Conservation (phyloP, 2,888 invertebrate species). For the Lycia hirtaria region DNA sequence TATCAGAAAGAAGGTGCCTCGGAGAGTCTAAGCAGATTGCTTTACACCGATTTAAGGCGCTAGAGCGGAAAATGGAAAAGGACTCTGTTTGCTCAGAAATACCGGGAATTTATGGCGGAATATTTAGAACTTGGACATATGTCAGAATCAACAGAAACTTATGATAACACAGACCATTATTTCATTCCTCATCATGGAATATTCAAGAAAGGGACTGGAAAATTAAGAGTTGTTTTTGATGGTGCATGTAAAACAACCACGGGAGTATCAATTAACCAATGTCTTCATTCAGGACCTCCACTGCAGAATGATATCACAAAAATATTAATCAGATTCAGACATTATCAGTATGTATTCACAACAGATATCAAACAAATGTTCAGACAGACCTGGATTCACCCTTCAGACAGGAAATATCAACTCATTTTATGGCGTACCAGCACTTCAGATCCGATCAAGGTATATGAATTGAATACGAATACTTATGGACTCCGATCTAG, state of each 20-base stretch:
- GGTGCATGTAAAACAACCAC: too few species aligned
- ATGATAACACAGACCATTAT: too few species aligned
- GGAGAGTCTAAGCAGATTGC: too few species aligned
- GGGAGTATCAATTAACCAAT: background rate
- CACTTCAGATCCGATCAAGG: background rate
- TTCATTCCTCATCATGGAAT: too few species aligned
- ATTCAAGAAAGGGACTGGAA: too few species aligned
- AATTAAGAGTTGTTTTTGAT: background rate
- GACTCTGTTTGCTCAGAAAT: too few species aligned
- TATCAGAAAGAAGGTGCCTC: background rate
- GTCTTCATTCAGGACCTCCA: background rate
- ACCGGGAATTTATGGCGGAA: too few species aligned
- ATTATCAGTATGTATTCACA: background rate
- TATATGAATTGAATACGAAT: slow-evolving; percentile 12
- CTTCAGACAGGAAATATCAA: background rate
- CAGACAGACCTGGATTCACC: too few species aligned
- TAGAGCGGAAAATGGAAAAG: background rate
- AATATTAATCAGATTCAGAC: slow-evolving; percentile 2
- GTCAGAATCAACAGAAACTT: background rate
- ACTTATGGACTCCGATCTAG: slow-evolving; percentile 13
- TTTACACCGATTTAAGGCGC: background rate
- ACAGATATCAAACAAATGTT: background rate
- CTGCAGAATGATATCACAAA: too few species aligned
- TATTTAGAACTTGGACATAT: background rate
- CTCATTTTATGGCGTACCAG: background rate